Evolutionary conservation across 2,113 vertebrate genomes (phyloP), one percentile per base, ranked within the genome.

Genomic region (Hylia prasina): DNA sequence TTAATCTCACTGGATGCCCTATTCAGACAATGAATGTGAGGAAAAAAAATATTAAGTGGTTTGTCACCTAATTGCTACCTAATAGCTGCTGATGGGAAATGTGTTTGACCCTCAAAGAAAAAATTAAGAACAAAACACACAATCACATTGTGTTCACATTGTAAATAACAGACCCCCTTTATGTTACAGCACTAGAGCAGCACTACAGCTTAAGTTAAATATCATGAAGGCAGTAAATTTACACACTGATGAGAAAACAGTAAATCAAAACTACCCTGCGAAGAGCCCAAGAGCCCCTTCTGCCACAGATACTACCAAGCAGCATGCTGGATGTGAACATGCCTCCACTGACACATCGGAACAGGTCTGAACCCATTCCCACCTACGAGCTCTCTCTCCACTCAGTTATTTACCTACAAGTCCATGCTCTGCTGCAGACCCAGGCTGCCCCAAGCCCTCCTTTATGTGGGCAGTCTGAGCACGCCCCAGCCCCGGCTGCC

Each of bases 351-450:
- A 86, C 79, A 82, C 66, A 63, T 0, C 0, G 60, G 19, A 90
- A 79, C 96, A 96, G 71, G 96, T 90, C 91, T 90, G 76, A 97
- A 97, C 91, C 47, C 47, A 58, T 93, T 81, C 80, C 92, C 79
- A 93, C 63, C 90, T 58, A 79, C 51, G 11, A 31, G 47, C 47
- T 92, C 0, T 0, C 50, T 65, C 80, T 75, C 45, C 64, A 21
- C 68, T 73, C 7, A 0, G 50, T 69, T 82, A 90, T 90, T 88
- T 45, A 93, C 85, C 54, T 73, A 80, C 40, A 45, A 65, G 85
- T 75, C 82, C 66, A 64, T 1, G 40, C 63, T 61, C 44, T 16
- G 58, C 71, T 66, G 50, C 37, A 57, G 66, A 93, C 28, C 70
- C 40, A 57, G 66, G 85, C 54, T 85, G 57, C 53, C 66, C 37